Percentiles rank a stretch among this genome's conserved stretches.
These are phyloP conservation scores for Poliocrania exsul DNA, from an alignment of 2,797 vertebrate genomes.

Conservation along the genomic window DNA sequence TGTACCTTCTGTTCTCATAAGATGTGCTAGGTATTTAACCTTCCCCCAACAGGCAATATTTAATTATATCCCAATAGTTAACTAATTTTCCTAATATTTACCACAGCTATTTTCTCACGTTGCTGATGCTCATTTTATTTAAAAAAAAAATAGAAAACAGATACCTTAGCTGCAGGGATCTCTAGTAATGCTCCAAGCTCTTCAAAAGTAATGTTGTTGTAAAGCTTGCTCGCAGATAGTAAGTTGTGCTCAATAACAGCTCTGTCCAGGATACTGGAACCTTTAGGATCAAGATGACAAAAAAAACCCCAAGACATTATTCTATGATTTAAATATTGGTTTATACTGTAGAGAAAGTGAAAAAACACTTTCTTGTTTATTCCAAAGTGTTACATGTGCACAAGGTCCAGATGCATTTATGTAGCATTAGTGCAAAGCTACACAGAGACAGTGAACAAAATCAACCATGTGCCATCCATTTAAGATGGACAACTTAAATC, in stretches of 20 bases:
- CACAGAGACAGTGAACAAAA: not conserved
- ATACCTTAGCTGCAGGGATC: conserved; percentile 97
- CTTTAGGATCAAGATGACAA: conserved; percentile 69
- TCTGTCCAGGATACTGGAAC: conserved; percentile 97
- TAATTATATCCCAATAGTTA: not conserved
- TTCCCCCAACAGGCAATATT: not conserved
- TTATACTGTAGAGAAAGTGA: not conserved
- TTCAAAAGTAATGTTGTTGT: conserved; percentile 99
- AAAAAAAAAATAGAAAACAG: not conserved
- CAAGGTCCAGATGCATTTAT: not conserved
- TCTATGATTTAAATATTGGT: not conserved
- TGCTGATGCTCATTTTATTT: not conserved
- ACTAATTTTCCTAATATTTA: not conserved
- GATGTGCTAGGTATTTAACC: not conserved
- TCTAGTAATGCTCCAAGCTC: conserved; percentile 96
- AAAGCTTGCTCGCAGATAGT: conserved; percentile 96
- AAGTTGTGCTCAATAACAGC: conserved; percentile 99
- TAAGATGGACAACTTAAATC: not conserved
- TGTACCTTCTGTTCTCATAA: not conserved
- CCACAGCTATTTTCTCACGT: not conserved
- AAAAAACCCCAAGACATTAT: not conserved
- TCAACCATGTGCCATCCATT: not conserved
- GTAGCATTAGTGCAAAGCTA: not conserved
- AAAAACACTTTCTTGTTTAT: fast-evolving
- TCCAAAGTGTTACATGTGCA: fast-evolving